Percentiles rank a stretch among this genome's conserved stretches.
Evolutionary conservation across 2,888 invertebrate species (phyloP).

Genomic region (Drosophila kambysellisi): DNA sequence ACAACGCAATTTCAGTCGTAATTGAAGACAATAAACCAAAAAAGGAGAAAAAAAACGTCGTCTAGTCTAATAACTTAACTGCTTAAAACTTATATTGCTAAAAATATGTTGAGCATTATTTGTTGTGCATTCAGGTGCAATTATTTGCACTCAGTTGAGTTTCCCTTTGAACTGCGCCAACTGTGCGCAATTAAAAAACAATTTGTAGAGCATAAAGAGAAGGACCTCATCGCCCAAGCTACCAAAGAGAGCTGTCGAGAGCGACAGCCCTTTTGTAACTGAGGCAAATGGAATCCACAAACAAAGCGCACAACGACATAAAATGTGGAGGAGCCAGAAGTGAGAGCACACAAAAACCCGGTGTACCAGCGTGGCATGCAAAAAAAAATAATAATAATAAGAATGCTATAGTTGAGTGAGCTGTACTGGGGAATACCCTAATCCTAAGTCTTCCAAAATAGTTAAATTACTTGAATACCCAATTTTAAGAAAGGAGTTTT

Average conservation of each 20-base stretch:
- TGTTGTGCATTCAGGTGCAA: conserved; percentile 68
- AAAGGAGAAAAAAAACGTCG: not conserved
- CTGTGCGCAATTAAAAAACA: conserved; percentile 74
- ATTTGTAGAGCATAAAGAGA: conserved; percentile 63
- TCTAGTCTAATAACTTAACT: conserved; percentile 44
- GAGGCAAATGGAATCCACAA: conserved; percentile 33
- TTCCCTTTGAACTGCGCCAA: conserved; percentile 48
- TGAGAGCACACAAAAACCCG: conserved; percentile 8
- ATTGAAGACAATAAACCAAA: conserved; percentile 13
- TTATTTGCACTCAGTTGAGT: conserved; percentile 68
- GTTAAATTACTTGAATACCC: not conserved
- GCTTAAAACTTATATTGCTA: conserved; percentile 50
- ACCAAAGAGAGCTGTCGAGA: conserved; percentile 28
- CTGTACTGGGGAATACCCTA: not conserved
- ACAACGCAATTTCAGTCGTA: conserved; percentile 41
- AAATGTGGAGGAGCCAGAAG: conserved; percentile 27
- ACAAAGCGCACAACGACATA: conserved; percentile 37
- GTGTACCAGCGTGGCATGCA: conserved; percentile 12
- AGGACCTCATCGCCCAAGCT: conserved; percentile 32
- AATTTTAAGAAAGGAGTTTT: not conserved
- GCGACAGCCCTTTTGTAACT: conserved; percentile 24
- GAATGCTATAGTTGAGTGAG: not conserved
- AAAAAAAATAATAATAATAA: not conserved
- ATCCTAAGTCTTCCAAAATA: not conserved
- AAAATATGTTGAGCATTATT: conserved; percentile 52